Conservation (phyloP, 2,888 invertebrate genomes). For the Eupithecia insigniata region DNA sequence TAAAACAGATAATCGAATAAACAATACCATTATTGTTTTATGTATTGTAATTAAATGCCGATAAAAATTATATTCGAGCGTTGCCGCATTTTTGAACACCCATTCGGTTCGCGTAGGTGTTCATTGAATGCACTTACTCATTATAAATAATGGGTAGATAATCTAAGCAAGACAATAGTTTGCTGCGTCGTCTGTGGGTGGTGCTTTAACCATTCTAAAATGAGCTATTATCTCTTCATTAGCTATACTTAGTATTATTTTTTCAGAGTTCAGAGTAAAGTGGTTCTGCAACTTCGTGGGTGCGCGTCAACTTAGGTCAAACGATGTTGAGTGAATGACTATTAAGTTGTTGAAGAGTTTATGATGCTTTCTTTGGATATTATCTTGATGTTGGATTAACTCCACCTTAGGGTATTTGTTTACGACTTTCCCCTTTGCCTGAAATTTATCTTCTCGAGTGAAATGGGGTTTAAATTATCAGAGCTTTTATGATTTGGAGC, state of each 20-base stretch:
- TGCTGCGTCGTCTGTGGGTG: constrained; percentile 63
- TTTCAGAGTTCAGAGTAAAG: constrained; percentile 30
- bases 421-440: constrained; percentile 15
- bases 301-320: constrained; percentile 60
- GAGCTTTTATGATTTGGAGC: constrained; percentile 9
- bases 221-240: constrained; percentile 27
- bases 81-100: constrained; percentile 43
- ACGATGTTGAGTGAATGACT: constrained; percentile 61
- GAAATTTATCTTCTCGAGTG: constrained; percentile 19
- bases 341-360: constrained; percentile 51
- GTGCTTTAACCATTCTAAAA: constrained; percentile 50
- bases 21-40: constrained; percentile 53
- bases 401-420: constrained; percentile 32
- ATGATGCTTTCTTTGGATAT: constrained; percentile 52
- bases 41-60: constrained; percentile 53
- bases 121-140: constrained; percentile 67
- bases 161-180: constrained; percentile 74
- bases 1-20: constrained; percentile 46
- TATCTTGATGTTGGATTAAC: constrained; percentile 44
- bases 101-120: constrained; percentile 63
- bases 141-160: constrained; percentile 79
- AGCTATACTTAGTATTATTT: constrained; percentile 8
- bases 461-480: constrained; percentile 6
- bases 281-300: constrained; percentile 57
- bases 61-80: constrained; percentile 45